A percentile compares a stretch with the other conserved stretches of the same genome.
Conservation (phyloP, 2,888 invertebrate genomes). For the Apamea epomidion region DNA sequence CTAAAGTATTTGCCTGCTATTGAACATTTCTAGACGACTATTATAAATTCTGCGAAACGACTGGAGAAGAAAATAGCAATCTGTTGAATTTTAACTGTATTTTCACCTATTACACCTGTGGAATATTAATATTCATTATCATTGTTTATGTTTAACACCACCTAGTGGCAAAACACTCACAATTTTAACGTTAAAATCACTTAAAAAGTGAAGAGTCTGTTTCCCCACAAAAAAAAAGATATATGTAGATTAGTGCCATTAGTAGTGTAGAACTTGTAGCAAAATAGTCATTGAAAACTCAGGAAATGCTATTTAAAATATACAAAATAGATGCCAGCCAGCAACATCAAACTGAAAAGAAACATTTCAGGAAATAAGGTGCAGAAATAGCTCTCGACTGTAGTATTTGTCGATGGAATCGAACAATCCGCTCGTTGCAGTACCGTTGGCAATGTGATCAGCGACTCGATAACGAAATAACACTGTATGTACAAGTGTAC, state of each 20-base stretch:
- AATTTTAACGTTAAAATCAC: not conserved
- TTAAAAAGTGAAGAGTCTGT: not conserved
- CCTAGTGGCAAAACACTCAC: not conserved
- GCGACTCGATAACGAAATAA: constrained; percentile 46
- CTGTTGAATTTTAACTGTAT: not conserved
- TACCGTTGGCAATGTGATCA: constrained; percentile 42
- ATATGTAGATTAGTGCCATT: not conserved
- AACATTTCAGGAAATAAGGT: constrained; percentile 44
- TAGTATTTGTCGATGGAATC: constrained; percentile 60
- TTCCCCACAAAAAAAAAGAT: not conserved
- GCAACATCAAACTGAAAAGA: constrained; percentile 36
- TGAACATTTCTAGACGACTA: not conserved
- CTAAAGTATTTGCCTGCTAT: not conserved
- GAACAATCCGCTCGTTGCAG: constrained; percentile 54
- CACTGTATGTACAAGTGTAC: constrained; percentile 12
- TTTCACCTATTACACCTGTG: not conserved
- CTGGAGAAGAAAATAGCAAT: not conserved
- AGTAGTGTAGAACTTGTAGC: not conserved
- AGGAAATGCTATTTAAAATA: constrained; percentile 2
- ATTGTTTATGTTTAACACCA: not conserved
- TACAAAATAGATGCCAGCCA: constrained; percentile 12
- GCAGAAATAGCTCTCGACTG: constrained; percentile 39
- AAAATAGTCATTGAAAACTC: constrained; percentile 1
- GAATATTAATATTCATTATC: not conserved
- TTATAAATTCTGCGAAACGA: not conserved